Conservation (phyloP, 2,888 invertebrate genomes). For the Hymenopus coronatus region DNA sequence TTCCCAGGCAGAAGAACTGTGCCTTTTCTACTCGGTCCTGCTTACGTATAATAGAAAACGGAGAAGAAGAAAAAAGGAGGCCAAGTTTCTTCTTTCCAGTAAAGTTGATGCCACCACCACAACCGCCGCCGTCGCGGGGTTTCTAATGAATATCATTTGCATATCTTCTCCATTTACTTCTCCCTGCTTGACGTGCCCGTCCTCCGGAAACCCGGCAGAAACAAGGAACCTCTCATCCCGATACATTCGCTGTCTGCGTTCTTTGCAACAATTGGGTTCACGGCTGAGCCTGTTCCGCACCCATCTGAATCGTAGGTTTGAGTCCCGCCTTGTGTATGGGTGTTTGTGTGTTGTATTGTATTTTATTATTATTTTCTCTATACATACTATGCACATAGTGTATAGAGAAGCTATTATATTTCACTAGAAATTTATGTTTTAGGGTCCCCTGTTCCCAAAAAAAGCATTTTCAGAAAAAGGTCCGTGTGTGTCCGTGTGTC, state of each 20-base stretch:
- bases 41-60: neutral
- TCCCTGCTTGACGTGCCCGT: neutral
- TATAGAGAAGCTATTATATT: no score
- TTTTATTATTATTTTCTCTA: no score
- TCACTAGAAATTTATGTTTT: no score
- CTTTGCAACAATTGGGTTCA: neutral
- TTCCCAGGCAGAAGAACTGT: neutral
- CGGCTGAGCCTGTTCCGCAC: no score
- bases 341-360: no score
- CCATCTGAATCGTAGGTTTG: no score
- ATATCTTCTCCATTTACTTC: constrained; percentile 32
- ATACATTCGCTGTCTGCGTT: neutral
- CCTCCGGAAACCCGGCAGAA: neutral
- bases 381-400: no score
- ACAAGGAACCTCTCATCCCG: neutral
- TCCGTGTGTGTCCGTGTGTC: no score
- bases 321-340: no score
- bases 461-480: no score
- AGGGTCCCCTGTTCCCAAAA: no score
- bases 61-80: neutral
- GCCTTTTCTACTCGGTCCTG: neutral
- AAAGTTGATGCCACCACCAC: constrained; percentile 19
- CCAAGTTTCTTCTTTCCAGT: neutral
- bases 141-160: constrained; percentile 34
- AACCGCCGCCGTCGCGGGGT: constrained; percentile 19